Conservation (phyloP, 2,113 vertebrate genomes). For the Willisornis vidua region DNA sequence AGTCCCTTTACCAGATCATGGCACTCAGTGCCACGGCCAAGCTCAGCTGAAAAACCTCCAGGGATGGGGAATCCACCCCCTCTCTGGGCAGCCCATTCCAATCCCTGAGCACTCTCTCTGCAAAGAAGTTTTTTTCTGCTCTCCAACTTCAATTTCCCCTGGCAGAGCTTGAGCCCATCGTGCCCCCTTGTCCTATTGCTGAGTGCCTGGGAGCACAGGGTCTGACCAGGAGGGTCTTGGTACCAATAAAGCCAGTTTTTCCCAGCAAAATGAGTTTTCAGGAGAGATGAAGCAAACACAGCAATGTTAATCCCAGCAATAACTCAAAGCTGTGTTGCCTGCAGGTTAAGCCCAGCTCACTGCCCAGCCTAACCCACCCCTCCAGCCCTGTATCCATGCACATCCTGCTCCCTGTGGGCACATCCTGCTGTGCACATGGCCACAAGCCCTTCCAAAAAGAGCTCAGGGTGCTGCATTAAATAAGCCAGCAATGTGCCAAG, state of each 20-base stretch:
- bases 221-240: neutral
- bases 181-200: no score
- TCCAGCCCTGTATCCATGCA: neutral
- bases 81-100: no score
- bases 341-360: neutral
- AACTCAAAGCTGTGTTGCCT: neutral
- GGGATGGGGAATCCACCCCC: no score
- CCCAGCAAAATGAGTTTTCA: neutral
- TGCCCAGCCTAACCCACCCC: neutral
- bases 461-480: neutral
- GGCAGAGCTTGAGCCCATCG: no score
- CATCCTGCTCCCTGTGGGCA: fast-evolving
- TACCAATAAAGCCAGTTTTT: neutral
- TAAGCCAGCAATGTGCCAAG: neutral
- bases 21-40: no score
- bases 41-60: no score
- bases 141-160: no score
- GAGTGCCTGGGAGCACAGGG: neutral
- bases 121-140: no score
- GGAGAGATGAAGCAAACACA: neutral
- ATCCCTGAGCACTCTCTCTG: no score
- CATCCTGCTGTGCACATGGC: neutral
- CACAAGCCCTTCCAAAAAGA: neutral
- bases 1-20: no score
- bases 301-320: fast-evolving